Conservation (phyloP, 2,797 vertebrate genomes). For the Nyctalus aviator region DNA sequence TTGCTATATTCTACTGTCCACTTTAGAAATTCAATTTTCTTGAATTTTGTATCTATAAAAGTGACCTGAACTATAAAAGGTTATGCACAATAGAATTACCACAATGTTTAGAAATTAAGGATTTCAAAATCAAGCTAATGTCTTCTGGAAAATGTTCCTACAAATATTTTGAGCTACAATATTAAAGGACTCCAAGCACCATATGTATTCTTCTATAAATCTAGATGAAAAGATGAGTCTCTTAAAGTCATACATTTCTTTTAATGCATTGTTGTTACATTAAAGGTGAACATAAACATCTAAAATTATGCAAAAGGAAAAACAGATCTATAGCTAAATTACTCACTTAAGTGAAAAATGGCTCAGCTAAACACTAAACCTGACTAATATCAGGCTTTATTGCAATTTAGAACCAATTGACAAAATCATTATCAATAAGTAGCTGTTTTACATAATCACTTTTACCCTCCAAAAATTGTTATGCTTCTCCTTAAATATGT, state of each 20-base stretch:
- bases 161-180: slow-evolving; percentile 36
- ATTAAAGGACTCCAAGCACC: neutral
- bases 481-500: neutral
- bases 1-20: slow-evolving; percentile 90
- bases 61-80: slow-evolving; percentile 94
- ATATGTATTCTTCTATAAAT: neutral
- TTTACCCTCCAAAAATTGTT: slow-evolving; percentile 34
- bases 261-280: neutral
- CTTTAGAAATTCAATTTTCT: slow-evolving; percentile 93
- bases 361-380: neutral
- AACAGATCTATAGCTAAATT: slow-evolving; percentile 1
- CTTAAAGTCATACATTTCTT: neutral
- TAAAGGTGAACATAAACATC: slow-evolving; percentile 41
- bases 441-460: neutral
- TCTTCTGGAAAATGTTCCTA: slow-evolving; percentile 57
- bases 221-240: neutral
- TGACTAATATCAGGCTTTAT: slow-evolving; percentile 25
- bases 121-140: slow-evolving; percentile 88
- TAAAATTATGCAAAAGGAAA: neutral
- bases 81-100: slow-evolving; percentile 93
- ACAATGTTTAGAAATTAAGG: slow-evolving; percentile 91
- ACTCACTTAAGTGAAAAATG: neutral
- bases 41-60: slow-evolving; percentile 86
- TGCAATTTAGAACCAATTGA: slow-evolving; percentile 16
- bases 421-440: neutral